Percentiles rank a stretch among this genome's conserved stretches.
Evolutionary conservation across 2,113 vertebrate species (phyloP).

Genomic region (Cephalopterus ornatus): DNA sequence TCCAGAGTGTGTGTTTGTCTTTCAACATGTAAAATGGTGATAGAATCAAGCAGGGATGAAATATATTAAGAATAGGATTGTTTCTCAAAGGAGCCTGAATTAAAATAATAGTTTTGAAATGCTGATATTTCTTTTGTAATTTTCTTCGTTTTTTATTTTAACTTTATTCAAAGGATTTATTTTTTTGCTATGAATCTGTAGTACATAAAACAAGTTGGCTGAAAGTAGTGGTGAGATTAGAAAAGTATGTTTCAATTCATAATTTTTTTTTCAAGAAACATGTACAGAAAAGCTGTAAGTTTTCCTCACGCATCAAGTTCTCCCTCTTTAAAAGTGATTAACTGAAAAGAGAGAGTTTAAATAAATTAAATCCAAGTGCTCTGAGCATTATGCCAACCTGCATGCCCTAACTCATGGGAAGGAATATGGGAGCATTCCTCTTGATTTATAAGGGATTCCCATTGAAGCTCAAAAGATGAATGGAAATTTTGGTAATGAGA

Average conservation of each 20-base stretch:
- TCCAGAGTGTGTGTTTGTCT: background rate
- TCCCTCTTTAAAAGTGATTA: background rate
- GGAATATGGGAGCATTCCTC: background rate
- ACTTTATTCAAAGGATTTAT: background rate
- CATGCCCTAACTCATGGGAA: background rate
- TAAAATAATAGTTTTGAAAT: background rate
- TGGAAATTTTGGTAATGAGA: background rate
- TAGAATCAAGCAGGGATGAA: background rate
- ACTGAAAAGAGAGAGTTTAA: background rate
- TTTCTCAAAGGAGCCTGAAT: background rate
- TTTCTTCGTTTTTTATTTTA: background rate
- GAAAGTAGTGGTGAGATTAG: background rate
- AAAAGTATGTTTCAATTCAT: background rate
- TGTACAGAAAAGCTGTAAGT: background rate
- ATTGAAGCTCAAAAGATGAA: background rate
- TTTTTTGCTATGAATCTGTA: background rate
- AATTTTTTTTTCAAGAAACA: background rate
- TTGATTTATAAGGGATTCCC: background rate
- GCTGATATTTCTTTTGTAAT: background rate
- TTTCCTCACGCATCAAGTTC: rapidly evolving
- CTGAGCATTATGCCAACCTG: background rate
- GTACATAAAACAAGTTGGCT: background rate
- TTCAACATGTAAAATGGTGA: background rate
- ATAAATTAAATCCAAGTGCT: background rate
- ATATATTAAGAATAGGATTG: background rate